These are phyloP conservation scores for Athripsodes cinereus DNA, from an alignment of 2,888 invertebrate genomes.

Conservation along the genomic window DNA sequence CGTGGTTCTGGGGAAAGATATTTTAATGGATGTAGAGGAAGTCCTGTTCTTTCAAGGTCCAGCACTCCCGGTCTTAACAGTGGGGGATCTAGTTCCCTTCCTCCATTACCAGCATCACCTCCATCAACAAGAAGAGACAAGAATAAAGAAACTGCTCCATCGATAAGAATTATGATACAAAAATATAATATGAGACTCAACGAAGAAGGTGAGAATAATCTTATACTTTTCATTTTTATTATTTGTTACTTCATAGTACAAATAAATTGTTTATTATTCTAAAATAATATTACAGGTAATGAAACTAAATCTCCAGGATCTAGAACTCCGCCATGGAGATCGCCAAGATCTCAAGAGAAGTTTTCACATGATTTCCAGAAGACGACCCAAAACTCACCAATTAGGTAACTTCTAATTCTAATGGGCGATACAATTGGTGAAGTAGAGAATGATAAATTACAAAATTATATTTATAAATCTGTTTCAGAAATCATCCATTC, in stretches of 20 bases:
- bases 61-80: conserved; percentile 20
- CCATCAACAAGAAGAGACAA: conserved; percentile 47
- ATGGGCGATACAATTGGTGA: background rate
- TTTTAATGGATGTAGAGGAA: conserved; percentile 19
- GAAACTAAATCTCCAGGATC: conserved; percentile 27
- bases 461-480: background rate
- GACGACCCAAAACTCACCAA: conserved; percentile 14
- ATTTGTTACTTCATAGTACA: background rate
- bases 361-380: conserved; percentile 23
- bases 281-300: conserved; percentile 29
- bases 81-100: conserved; percentile 32
- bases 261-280: background rate
- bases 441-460: background rate
- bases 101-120: conserved; percentile 57
- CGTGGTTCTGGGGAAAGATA: conserved; percentile 26
- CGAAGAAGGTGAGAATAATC: conserved; percentile 46
- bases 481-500: conserved; percentile 47
- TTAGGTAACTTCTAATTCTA: no score
- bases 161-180: conserved; percentile 64
- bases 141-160: conserved; percentile 61
- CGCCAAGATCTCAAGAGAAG: conserved; percentile 24
- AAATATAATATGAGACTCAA: conserved; percentile 60
- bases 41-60: conserved; percentile 25
- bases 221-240: conserved; percentile 9
- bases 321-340: conserved; percentile 32